Conservation (phyloP, 2,113 vertebrate species). For the Rhynchomys soricoides region DNA sequence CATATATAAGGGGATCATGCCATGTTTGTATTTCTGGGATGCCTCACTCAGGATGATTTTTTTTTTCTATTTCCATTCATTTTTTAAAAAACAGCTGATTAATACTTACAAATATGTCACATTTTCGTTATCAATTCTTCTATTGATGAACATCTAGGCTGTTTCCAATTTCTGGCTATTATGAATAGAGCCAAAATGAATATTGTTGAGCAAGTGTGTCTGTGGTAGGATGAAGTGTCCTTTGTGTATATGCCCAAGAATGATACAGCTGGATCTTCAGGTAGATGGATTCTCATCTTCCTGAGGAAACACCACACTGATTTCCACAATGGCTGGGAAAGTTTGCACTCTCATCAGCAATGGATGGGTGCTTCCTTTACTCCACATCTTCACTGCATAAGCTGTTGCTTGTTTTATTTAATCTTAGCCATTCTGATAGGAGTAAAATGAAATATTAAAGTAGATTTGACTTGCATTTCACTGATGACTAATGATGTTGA, state of each 20-base stretch:
- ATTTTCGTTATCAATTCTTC: background rate
- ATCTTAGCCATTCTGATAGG: background rate
- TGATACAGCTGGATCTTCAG: no score
- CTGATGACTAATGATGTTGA: no score
- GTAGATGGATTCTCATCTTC: no score
- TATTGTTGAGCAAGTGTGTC: no score
- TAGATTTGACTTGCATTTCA: background rate
- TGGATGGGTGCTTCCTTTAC: background rate
- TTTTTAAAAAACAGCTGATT: background rate
- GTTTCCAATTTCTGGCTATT: no score
- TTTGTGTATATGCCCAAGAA: no score
- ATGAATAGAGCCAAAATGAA: no score
- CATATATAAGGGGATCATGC: background rate
- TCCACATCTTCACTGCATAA: background rate
- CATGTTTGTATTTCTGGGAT: background rate
- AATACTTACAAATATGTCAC: background rate
- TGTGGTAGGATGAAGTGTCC: no score
- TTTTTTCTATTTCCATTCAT: no score
- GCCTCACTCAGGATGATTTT: background rate
- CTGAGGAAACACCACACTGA: no score
- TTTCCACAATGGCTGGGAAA: no score
- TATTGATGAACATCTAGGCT: background rate
- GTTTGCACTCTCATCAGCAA: no score
- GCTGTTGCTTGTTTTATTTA: background rate
- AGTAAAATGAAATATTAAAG: background rate